Conservation (phyloP, 2,797 vertebrate species). For the Rhadinocentrus ornatus region DNA sequence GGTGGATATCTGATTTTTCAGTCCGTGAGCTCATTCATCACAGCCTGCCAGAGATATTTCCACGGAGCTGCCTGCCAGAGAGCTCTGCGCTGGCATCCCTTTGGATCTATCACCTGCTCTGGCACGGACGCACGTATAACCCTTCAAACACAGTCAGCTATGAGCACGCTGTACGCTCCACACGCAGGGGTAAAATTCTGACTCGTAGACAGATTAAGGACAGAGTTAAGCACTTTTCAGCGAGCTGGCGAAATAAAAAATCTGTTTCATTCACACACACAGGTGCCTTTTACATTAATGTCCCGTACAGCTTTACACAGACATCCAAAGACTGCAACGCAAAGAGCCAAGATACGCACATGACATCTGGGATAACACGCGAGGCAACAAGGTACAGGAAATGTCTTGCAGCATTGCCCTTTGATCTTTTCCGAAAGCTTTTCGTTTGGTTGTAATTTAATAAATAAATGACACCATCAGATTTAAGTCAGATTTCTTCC, state of each 20-base stretch:
- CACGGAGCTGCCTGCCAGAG: constrained; percentile 52
- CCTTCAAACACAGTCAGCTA: background rate
- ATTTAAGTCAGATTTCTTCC: background rate
- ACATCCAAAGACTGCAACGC: background rate
- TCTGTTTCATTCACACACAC: constrained; percentile 11
- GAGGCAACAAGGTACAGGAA: background rate
- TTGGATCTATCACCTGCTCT: constrained; percentile 31
- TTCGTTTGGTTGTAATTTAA: background rate
- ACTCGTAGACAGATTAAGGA: constrained; percentile 2
- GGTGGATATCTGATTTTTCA: constrained; percentile 54
- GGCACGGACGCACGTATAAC: constrained; percentile 44
- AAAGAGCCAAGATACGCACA: background rate
- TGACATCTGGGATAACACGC: background rate
- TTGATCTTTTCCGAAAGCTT: background rate
- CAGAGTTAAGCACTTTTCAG: background rate
- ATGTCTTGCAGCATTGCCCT: constrained; percentile 1
- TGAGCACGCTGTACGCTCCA: background rate
- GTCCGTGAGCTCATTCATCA: constrained; percentile 69
- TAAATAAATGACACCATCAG: background rate
- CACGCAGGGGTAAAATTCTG: constrained; percentile 19
- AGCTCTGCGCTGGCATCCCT: constrained; percentile 49
- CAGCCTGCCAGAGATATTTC: constrained; percentile 67
- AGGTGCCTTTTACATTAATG: constrained; percentile 9
- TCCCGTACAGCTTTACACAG: constrained; percentile 11
- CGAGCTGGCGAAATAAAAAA: background rate